These are phyloP conservation scores for Lasiommata megera DNA, from an alignment of 2,888 invertebrate species.

Conservation along the genomic window DNA sequence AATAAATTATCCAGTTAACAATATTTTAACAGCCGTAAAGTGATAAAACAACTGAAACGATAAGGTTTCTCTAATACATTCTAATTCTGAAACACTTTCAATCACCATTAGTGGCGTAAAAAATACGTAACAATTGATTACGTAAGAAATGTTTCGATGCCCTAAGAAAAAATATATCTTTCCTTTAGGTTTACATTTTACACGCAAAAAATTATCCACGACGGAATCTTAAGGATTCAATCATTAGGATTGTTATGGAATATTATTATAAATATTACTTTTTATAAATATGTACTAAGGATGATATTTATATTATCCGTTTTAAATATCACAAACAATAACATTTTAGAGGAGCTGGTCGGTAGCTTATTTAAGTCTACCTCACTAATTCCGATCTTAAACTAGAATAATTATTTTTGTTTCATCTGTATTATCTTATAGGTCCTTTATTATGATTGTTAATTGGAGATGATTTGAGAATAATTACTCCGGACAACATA, in stretches of 20 bases:
- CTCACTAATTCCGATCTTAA: conserved; percentile 12
- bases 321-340: conserved; percentile 1
- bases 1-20: too few species aligned
- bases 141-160: too few species aligned
- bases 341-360: conserved; percentile 1
- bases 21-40: too few species aligned
- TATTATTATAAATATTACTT: too few species aligned
- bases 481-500: neutral
- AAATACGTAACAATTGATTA: too few species aligned
- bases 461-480: neutral
- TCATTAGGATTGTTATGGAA: too few species aligned
- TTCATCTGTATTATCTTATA: neutral
- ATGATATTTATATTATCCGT: conserved; percentile 9
- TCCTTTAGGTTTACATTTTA: too few species aligned
- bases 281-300: neutral
- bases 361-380: conserved; percentile 12
- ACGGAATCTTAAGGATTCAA: neutral
- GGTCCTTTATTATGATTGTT: neutral
- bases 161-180: too few species aligned
- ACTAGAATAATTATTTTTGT: neutral
- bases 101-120: too few species aligned
- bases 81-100: too few species aligned
- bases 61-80: too few species aligned
- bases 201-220: neutral
- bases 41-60: too few species aligned